Conservation (phyloP, 2,797 vertebrate genomes). For the Galaxias olidus region DNA sequence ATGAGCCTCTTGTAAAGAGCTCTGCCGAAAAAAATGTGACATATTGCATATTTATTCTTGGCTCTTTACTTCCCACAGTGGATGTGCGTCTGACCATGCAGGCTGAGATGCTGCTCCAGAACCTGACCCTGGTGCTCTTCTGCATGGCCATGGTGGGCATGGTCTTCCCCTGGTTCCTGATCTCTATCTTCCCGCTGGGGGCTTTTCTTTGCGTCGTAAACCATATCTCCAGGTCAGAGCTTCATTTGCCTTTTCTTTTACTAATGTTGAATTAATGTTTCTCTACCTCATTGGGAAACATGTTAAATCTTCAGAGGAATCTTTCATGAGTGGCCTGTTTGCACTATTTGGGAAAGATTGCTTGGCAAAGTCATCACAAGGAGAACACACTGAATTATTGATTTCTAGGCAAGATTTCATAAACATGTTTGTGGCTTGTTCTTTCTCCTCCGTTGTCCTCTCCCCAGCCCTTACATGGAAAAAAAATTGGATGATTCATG, state of each 20-base stretch:
- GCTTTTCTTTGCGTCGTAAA: constrained; percentile 76
- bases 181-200: constrained; percentile 77
- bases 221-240: constrained; percentile 77
- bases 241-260: neutral
- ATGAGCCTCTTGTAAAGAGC: no score
- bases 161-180: constrained; percentile 84
- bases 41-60: constrained; percentile 22
- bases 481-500: constrained; percentile 70
- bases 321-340: no score
- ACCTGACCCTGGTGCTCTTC: constrained; percentile 79
- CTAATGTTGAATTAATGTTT: no score
- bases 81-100: constrained; percentile 81
- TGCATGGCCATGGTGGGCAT: constrained; percentile 76
- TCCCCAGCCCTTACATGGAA: constrained; percentile 37
- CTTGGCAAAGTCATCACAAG: no score
- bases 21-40: constrained; percentile 27
- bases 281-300: no score
- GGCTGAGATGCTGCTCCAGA: constrained; percentile 82
- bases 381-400: no score
- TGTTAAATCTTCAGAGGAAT: no score
- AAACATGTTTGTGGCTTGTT: constrained; percentile 70
- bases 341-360: no score
- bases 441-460: constrained; percentile 22
- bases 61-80: constrained; percentile 64
- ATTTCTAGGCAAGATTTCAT: constrained; percentile 8